Evolutionary conservation across 2,888 invertebrate species (phyloP), one percentile per base, ranked within the genome.

Genomic region (Nomada fabriciana): DNA sequence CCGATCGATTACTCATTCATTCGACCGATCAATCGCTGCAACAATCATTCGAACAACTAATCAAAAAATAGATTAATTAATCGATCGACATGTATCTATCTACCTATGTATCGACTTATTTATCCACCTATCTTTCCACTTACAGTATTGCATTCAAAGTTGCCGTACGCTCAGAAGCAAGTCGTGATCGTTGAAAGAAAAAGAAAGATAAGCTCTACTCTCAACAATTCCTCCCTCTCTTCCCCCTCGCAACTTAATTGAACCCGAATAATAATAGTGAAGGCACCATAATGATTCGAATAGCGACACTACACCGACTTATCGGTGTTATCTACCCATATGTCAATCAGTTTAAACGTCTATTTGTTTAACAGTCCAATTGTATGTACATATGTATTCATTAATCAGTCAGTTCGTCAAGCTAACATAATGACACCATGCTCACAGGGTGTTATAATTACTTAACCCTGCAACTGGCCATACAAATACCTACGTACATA

Each of bases 381-480:
- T 13, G 47, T 47, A 47, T 13, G 10, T 47, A 15, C 47, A 47
- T 15, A 47, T 47, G 47, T 47, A 47, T 47, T 47, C 11, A 70
- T 61, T 42, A 70, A 23, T 50, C 23, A 18, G 36, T 50, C 55
- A 43, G 15, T 60, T 25, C 1, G 50, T 76, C 60, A 82, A 76
- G 77, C 76, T 76, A 84, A 79, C 76, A 77, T 74, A 75, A 86
- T 80, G 76, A 72, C 80, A 86, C 76, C 87, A 86, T 86, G 85
- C 83, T 89, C 86, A 87, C 86, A 85, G 83, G 83, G 72, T 83
- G 85, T 80, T 87, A 36, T 85, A 86, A 87, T 71, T 90, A 95
- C 95, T 94, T 94, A 95, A 95, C 94, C 95, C 95, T 95, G 95
- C 94, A 95, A 94, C 94, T 94, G 90, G 89, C 90, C 83, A 90